Base-by-base conservation (phyloP, 1,140 invertebrate species). In the Brachionus sp. region DNA sequence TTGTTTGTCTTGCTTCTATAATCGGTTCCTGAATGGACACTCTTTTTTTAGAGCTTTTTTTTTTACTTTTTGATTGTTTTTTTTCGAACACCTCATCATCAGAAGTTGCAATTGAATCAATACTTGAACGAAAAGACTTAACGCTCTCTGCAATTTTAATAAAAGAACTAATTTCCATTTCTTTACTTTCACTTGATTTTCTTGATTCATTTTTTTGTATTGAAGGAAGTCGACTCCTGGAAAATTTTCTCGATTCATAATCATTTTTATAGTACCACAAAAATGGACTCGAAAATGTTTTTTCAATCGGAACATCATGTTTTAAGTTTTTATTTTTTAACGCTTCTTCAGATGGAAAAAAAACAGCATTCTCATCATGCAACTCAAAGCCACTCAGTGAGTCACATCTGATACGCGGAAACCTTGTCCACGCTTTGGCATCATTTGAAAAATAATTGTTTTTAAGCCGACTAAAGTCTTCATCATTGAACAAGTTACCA, bases 221-320 rank as follows among this genome's bases (percentile, higher is more conserved):
- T 9, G 37, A 70, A 5, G 35, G 66, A 44, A 39, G 16, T 39
- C 33, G 37, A 39, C 35, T 37, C 16, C 35, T 19, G 25, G 64
- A 3, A 29, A 9, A 12, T 29, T 25, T 66, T 2, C 12, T 37
- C 1, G 64, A 66, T n/a, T 13, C 25, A 70, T n/a, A 57, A 0
- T 57, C 50, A 0, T 10, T 9, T 70, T 70, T 70, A 19, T 23
- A 78, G 25, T 78, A 78, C 75, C 75, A 78, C 16, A 50, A 78
- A 39, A 70, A 70, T 0, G 66, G 66, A 70, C 35, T 70, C 3
- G 66, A 70, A 70, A 39, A 39, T 7, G 37, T 37, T 70, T 39
- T 37, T 44, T 70, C 37, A 33, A 39, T 13, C 9, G 66, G 66
- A 39, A 70, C 13, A 23, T 70, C 66, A 70, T 39, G 37, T 37